A percentile compares a stretch with the other conserved stretches of the same genome.
Evolutionary conservation across 2,888 invertebrate species (phyloP).

Genomic region (Sesamia inferens): DNA sequence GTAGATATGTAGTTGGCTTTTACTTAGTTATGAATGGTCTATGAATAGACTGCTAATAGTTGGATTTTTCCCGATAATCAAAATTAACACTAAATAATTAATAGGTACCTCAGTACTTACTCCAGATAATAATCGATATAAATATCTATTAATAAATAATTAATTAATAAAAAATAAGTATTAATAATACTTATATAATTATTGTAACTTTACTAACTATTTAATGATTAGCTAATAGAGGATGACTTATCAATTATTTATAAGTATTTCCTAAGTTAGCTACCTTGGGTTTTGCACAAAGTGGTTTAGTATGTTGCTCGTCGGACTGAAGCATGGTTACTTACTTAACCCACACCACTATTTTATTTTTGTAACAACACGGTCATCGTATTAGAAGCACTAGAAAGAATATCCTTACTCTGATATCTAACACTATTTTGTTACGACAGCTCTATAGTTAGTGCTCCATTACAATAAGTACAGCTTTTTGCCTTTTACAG

Average conservation of each 20-base stretch:
- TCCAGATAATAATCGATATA: too few relatives aligned
- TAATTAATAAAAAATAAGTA: neutral
- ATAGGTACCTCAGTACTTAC: neutral
- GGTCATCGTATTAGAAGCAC: constrained; percentile 3
- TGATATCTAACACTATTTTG: constrained; percentile 10
- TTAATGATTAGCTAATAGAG: neutral
- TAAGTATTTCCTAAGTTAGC: neutral
- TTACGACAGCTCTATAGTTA: constrained; percentile 9
- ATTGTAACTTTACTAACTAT: neutral
- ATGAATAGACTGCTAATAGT: neutral
- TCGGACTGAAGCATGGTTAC: neutral
- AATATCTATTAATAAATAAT: neutral
- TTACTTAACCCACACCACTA: constrained; percentile 1
- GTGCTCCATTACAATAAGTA: constrained; percentile 4
- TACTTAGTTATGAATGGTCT: constrained; percentile 24
- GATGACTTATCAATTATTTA: constrained; percentile 3
- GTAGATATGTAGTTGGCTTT: constrained; percentile 57
- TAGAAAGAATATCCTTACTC: neutral
- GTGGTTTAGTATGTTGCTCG: constrained; percentile 17
- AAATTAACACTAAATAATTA: constrained; percentile 13
- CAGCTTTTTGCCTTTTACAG: neutral
- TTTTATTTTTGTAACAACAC: constrained; percentile 18
- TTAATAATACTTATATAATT: too few relatives aligned
- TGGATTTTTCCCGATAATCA: constrained; percentile 1
- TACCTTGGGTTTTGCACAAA: constrained; percentile 7